Conservation (phyloP, 2,797 vertebrate species). For the Fratercula arctica region DNA sequence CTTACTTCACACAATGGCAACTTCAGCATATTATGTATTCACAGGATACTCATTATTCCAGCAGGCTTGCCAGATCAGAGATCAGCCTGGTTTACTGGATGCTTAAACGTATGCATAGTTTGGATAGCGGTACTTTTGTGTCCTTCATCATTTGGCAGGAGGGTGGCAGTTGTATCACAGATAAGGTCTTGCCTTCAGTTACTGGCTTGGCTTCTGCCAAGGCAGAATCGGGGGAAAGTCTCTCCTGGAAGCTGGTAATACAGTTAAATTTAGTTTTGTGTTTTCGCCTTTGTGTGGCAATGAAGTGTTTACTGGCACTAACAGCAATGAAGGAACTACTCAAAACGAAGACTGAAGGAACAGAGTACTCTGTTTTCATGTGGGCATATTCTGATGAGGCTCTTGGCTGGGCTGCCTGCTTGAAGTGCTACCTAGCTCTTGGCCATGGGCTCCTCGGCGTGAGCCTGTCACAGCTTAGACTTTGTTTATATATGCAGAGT, state of each 20-base stretch:
- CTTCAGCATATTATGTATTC: constrained; percentile 81
- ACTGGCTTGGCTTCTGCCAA: constrained; percentile 56
- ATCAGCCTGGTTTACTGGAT: constrained; percentile 67
- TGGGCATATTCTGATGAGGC: background rate
- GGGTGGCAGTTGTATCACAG: constrained; percentile 34
- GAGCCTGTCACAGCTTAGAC: background rate
- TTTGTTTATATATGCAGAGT: rapidly evolving
- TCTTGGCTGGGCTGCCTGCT: background rate
- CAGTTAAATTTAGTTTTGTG: constrained; percentile 78
- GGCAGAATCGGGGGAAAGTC: constrained; percentile 41
- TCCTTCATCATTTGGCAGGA: constrained; percentile 71
- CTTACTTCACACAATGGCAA: constrained; percentile 81
- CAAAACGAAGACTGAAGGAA: background rate
- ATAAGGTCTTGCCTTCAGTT: constrained; percentile 45
- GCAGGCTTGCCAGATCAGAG: constrained; percentile 66
- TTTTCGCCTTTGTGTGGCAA: constrained; percentile 77
- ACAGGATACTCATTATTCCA: constrained; percentile 77
- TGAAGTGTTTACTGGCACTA: constrained; percentile 65
- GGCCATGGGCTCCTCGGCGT: background rate
- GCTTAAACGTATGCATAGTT: constrained; percentile 63
- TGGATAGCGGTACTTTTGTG: constrained; percentile 71
- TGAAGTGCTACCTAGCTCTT: background rate
- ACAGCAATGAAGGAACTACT: background rate
- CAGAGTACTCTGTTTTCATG: background rate
- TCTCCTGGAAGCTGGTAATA: constrained; percentile 69